Conservation (phyloP, 2,797 vertebrate genomes). For the Sparus aurata region DNA sequence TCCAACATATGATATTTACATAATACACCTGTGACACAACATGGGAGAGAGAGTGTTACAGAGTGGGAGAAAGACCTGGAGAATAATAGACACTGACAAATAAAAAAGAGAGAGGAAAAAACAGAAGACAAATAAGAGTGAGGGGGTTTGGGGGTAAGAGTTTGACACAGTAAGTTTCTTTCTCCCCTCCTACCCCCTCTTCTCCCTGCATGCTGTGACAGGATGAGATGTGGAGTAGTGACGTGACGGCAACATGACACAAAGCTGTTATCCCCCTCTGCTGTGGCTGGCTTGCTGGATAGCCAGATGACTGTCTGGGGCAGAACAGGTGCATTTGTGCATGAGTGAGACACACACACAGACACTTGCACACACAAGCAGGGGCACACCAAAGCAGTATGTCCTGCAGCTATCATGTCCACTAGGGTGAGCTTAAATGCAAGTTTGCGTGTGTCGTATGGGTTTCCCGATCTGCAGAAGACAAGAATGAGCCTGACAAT, state of each 20-base stretch:
- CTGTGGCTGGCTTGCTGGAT: slow-evolving; percentile 42
- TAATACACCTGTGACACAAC: slow-evolving; percentile 47
- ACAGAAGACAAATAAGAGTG: slow-evolving; percentile 3
- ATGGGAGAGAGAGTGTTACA: background rate
- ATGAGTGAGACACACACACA: slow-evolving; percentile 17
- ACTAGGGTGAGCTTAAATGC: slow-evolving; percentile 20
- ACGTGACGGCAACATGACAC: slow-evolving; percentile 63
- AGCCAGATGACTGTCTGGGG: slow-evolving; percentile 47
- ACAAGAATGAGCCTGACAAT: slow-evolving; percentile 30
- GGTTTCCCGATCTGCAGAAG: slow-evolving; percentile 33
- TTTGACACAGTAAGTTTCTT: slow-evolving; percentile 23
- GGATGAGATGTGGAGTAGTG: slow-evolving; percentile 58
- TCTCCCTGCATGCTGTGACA: slow-evolving; percentile 47
- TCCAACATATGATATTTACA: slow-evolving; percentile 60
- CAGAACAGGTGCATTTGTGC: slow-evolving; percentile 55
- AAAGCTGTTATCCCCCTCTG: slow-evolving; percentile 66
- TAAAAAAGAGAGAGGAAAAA: background rate
- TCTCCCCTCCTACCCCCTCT: background rate
- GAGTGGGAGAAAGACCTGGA: background rate
- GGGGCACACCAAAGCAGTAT: background rate
- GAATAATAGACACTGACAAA: slow-evolving; percentile 17
- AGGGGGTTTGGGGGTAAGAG: background rate
- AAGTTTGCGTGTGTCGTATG: slow-evolving; percentile 18
- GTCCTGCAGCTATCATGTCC: slow-evolving; percentile 44
- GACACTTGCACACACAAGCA: background rate